These are phyloP conservation scores for Lota lota DNA, from an alignment of 2,113 vertebrate species.

Conservation along the genomic window DNA sequence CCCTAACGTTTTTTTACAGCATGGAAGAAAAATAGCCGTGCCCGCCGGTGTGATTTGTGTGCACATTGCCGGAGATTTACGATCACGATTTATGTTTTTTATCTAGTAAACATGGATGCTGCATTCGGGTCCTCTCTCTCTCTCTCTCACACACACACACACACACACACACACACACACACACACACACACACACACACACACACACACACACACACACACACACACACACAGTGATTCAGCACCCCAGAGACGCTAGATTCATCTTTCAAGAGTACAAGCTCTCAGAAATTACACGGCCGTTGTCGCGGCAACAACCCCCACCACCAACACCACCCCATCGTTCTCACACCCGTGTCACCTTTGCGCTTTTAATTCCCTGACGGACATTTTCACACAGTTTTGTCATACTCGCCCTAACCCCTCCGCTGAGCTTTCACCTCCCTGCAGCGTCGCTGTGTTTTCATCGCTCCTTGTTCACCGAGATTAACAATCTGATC, in stretches of 20 bases:
- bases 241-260: conserved; percentile 58
- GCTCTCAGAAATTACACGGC: conserved; percentile 54
- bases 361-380: background rate
- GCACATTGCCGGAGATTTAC: no score
- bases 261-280: conserved; percentile 70
- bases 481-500: no score
- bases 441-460: no score
- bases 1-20: no score
- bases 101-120: no score
- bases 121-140: no score
- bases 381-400: background rate
- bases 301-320: conserved; percentile 41
- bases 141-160: conserved; percentile 12
- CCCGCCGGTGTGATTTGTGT: no score
- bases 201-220: background rate
- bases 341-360: background rate
- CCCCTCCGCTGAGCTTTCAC: no score
- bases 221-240: conserved; percentile 49
- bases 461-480: no score
- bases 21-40: no score
- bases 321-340: background rate
- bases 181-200: conserved; percentile 1
- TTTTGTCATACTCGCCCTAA: background rate
- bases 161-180: conserved; percentile 7
- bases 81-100: background rate